These are phyloP conservation scores for Chelonus insularis DNA, from an alignment of 1,140 invertebrate genomes.

Conservation along the genomic window DNA sequence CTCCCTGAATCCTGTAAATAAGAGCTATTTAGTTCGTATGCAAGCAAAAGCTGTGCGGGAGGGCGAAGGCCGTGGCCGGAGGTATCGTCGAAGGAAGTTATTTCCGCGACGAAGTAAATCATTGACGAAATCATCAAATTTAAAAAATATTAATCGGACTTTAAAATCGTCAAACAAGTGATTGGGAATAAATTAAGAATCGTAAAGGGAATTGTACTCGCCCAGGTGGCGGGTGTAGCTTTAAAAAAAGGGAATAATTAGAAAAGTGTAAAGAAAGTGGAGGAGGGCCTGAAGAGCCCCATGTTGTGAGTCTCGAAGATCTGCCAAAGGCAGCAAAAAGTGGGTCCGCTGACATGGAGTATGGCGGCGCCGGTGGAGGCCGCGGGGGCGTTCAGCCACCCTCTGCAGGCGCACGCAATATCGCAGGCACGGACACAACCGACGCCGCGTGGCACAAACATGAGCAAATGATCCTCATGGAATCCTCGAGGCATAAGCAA, in stretches of 20 bases:
- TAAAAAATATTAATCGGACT: conserved; percentile 13
- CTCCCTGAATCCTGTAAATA: conserved; percentile 18
- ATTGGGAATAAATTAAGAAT: background rate
- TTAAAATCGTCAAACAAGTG: conserved; percentile 1
- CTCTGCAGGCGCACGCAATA: conserved; percentile 40
- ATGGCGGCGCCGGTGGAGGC: conserved; percentile 50
- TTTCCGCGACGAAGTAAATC: conserved; percentile 22
- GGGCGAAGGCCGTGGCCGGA: conserved; percentile 27
- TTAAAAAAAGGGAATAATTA: background rate
- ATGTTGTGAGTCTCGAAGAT: conserved; percentile 47
- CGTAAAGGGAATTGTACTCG: background rate
- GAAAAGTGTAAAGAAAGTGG: conserved; percentile 1
- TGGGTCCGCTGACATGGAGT: conserved; percentile 54
- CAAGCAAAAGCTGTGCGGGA: conserved; percentile 26
- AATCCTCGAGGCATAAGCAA: conserved; percentile 56
- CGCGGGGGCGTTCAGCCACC: conserved; percentile 55
- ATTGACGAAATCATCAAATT: conserved; percentile 11
- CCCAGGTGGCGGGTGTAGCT: background rate
- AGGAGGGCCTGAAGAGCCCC: conserved; percentile 37
- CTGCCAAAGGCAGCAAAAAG: conserved; percentile 50
- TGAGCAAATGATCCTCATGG: conserved; percentile 59
- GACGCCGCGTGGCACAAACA: conserved; percentile 59
- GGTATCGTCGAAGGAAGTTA: conserved; percentile 25
- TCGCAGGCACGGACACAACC: conserved; percentile 55
- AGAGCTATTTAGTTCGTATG: conserved; percentile 28